Conservation (phyloP, 2,888 invertebrate species). For the Scrobipalpa costella region DNA sequence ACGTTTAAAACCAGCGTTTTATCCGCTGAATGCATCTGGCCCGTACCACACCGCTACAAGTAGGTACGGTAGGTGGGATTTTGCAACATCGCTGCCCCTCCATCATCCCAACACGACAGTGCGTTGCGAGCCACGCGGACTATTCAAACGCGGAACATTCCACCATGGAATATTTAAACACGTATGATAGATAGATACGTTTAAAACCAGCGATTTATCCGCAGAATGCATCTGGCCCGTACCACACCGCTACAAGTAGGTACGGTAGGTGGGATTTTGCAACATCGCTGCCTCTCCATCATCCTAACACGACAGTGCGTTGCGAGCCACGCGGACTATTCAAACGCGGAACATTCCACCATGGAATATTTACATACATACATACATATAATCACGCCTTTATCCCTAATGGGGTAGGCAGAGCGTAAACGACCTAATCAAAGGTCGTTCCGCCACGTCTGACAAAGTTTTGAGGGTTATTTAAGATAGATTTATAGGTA, state of each 20-base stretch:
- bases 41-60: neutral
- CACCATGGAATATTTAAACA: no score
- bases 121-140: neutral
- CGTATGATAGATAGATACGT: no score
- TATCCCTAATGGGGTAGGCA: no score
- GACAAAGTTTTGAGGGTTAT: no score
- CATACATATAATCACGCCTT: no score
- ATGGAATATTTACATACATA: no score
- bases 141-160: no score
- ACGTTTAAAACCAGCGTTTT: neutral
- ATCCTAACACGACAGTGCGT: neutral
- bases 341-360: no score
- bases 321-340: neutral
- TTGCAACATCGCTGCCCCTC: neutral
- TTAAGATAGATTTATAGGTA: no score
- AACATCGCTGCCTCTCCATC: neutral
- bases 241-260: no score
- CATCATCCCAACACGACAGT: neutral
- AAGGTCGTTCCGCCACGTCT: no score
- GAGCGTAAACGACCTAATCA: no score
- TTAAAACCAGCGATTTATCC: neutral
- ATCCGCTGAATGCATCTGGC: neutral
- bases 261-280: neutral
- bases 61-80: neutral
- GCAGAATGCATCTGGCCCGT: neutral